A percentile compares a stretch with the other conserved stretches of the same genome.
These are phyloP conservation scores for Oreochromis mossambicus DNA, from an alignment of 2,797 vertebrate species.

Conservation along the genomic window DNA sequence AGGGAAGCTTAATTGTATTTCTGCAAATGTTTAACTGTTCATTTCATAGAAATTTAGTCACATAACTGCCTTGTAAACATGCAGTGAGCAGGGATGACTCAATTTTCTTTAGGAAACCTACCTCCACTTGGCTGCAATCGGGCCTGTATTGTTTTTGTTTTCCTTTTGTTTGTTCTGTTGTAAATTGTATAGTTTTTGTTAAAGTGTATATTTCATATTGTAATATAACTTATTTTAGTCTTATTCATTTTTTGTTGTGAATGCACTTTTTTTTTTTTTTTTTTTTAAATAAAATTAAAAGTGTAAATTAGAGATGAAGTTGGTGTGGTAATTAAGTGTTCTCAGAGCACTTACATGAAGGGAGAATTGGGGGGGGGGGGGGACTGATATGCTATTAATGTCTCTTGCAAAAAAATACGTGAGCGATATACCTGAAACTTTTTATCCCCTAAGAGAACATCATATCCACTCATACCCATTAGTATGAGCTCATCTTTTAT, in stretches of 20 bases:
- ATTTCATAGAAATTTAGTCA: background rate
- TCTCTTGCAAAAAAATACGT: background rate
- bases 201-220: slow-evolving; percentile 61
- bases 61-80: background rate
- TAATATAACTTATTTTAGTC: slow-evolving; percentile 79
- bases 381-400: background rate
- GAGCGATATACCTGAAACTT: background rate
- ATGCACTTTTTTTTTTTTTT: slow-evolving; percentile 1
- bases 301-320: background rate
- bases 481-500: background rate
- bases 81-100: background rate
- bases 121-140: slow-evolving; percentile 68
- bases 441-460: background rate
- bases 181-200: slow-evolving; percentile 52
- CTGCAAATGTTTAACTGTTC: background rate
- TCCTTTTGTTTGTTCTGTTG: background rate
- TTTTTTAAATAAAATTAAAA: background rate
- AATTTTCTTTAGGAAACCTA: slow-evolving; percentile 61
- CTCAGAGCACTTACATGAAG: background rate
- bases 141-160: slow-evolving; percentile 21
- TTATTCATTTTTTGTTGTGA: slow-evolving; percentile 42
- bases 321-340: background rate
- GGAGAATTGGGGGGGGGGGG: background rate
- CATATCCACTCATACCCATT: background rate
- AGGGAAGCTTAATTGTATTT: background rate